Conservation (phyloP, 2,113 vertebrate species). For the Cyprinodon variegatus region DNA sequence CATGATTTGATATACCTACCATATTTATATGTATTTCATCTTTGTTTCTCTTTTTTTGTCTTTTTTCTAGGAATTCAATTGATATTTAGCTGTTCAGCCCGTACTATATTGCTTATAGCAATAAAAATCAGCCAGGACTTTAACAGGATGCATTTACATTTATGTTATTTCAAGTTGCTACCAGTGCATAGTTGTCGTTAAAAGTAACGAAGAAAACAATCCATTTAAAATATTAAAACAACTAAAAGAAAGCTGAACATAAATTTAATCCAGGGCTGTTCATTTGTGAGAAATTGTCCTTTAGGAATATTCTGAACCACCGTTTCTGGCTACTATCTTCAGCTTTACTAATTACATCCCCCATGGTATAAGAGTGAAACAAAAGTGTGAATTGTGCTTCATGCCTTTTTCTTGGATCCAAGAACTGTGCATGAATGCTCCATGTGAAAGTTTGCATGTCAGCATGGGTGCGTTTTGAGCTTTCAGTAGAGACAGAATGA, state of each 20-base stretch:
- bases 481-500: neutral
- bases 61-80: too few species aligned
- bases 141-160: too few species aligned
- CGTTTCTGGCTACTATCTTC: neutral
- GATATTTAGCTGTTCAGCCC: too few species aligned
- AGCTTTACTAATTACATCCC: neutral
- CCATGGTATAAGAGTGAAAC: neutral
- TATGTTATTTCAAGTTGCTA: too few species aligned
- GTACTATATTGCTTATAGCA: too few species aligned
- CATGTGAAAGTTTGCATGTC: neutral
- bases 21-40: too few species aligned
- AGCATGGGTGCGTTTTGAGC: neutral
- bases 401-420: neutral
- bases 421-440: neutral
- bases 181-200: too few species aligned
- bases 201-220: too few species aligned
- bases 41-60: too few species aligned
- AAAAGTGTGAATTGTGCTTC: neutral
- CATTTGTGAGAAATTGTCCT: neutral
- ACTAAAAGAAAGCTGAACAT: neutral
- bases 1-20: too few species aligned
- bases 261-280: neutral
- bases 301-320: neutral
- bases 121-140: too few species aligned
- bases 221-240: too few species aligned